Percentiles rank a stretch among this genome's conserved stretches.
Conservation (phyloP, 2,113 vertebrate genomes). For the Oreotrochilus melanogaster region DNA sequence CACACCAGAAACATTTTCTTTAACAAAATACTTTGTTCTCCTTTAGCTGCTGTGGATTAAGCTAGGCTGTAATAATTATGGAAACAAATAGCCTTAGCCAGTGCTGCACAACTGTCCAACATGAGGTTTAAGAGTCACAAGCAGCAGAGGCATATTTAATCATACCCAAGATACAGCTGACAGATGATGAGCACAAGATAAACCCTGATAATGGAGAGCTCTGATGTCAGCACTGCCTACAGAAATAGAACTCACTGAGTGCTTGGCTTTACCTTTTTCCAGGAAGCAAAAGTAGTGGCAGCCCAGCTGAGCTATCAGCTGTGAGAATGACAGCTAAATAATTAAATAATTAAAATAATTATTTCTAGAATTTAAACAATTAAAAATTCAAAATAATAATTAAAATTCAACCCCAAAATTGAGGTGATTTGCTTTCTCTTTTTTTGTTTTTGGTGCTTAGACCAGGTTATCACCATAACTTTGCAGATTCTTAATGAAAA, state of each 20-base stretch:
- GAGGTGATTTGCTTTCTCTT: background rate
- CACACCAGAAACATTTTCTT: background rate
- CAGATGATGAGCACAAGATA: background rate
- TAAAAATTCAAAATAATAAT: background rate
- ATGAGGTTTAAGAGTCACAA: fast-evolving
- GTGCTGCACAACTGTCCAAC: background rate
- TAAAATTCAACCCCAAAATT: fast-evolving
- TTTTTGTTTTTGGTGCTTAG: background rate
- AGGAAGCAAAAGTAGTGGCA: background rate
- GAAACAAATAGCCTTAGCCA: background rate
- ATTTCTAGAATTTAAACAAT: background rate
- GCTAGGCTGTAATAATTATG: background rate
- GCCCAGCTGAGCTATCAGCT: background rate
- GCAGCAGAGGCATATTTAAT: background rate
- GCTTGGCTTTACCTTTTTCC: background rate
- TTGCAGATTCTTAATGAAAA: background rate
- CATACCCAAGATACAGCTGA: background rate
- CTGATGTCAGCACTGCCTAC: background rate
- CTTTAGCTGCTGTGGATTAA: background rate
- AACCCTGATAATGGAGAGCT: background rate
- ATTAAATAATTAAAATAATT: background rate
- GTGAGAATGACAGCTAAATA: background rate
- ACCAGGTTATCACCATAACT: background rate
- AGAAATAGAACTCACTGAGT: background rate
- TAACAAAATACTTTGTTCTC: background rate